A percentile compares a stretch with the other conserved stretches of the same genome.
phyloP scores from a whole-genome alignment of 1,140 invertebrate genomes.

The Tigriopus japonicus region DNA sequence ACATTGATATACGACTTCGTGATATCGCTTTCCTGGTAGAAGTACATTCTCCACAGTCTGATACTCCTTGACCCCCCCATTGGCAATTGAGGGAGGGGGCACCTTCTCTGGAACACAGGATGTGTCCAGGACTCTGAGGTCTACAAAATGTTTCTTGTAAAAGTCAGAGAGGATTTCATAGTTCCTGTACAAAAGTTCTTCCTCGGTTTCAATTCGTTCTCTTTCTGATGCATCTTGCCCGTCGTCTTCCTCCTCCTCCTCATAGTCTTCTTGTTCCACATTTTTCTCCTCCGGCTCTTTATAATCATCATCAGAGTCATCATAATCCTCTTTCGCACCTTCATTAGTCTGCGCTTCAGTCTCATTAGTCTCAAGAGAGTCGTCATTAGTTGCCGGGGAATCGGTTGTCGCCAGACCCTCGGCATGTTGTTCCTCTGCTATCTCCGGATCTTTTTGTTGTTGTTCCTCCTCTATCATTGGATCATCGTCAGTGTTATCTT shows the following conservation, averaged over 20 bases:
- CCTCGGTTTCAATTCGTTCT: background rate
- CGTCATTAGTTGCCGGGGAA: too few relatives aligned
- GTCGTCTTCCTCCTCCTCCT: background rate
- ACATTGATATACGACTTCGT: background rate
- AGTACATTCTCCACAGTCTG: background rate
- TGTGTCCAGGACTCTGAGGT: slow-evolving; percentile 6
- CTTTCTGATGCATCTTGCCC: background rate
- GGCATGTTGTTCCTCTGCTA: too few relatives aligned
- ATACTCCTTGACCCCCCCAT: slow-evolving; percentile 1
- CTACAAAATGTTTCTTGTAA: slow-evolving; percentile 12
- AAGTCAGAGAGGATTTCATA: slow-evolving; percentile 13
- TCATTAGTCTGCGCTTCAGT: too few relatives aligned
- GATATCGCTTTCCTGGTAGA: background rate
- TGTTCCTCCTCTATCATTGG: too few relatives aligned
- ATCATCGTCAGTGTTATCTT: too few relatives aligned
- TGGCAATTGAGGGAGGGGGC: background rate
- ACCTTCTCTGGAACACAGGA: background rate
- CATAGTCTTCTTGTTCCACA: background rate
- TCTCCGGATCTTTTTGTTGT: too few relatives aligned
- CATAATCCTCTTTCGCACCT: too few relatives aligned
- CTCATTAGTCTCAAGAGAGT: too few relatives aligned
- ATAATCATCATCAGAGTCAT: background rate
- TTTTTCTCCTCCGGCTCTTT: background rate
- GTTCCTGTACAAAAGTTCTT: slow-evolving; percentile 5
- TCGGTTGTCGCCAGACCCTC: too few relatives aligned